These are phyloP conservation scores for Eilema caniola DNA, from an alignment of 2,888 invertebrate species.

Conservation along the genomic window DNA sequence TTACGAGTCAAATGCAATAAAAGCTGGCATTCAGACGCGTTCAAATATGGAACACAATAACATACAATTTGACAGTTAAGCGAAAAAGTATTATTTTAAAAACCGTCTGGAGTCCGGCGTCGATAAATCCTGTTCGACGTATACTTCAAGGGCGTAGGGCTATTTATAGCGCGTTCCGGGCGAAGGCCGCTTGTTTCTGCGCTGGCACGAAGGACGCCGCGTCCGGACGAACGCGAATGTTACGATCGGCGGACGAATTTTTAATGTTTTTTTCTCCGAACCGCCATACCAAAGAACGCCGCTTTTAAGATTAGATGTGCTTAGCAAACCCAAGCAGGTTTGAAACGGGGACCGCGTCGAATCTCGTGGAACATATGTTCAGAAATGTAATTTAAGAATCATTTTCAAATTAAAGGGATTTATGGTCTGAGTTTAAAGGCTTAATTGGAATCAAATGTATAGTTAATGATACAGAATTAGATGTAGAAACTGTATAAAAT, in stretches of 20 bases:
- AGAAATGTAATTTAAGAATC: conserved; percentile 47
- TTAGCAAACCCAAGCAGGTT: conserved; percentile 43
- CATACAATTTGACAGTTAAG: conserved; percentile 43
- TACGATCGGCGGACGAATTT: conserved; percentile 59
- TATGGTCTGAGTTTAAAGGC: conserved; percentile 33
- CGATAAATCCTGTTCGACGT: conserved; percentile 82
- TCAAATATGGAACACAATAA: conserved; percentile 40
- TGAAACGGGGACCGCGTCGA: conserved; percentile 36
- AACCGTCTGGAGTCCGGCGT: conserved; percentile 51
- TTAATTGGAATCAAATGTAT: conserved; percentile 52
- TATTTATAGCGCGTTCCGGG: conserved; percentile 78
- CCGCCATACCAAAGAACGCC: conserved; percentile 58
- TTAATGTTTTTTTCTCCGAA: conserved; percentile 72
- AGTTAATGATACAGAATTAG: conserved; percentile 43
- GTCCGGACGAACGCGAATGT: conserved; percentile 58
- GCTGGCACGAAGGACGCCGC: conserved; percentile 50
- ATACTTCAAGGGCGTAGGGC: conserved; percentile 77
- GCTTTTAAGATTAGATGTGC: conserved; percentile 54
- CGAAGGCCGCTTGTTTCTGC: conserved; percentile 72
- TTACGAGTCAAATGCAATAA: conserved; percentile 35
- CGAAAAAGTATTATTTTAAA: conserved; percentile 45
- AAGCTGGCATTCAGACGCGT: conserved; percentile 30
- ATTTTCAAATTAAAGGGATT: conserved; percentile 50
- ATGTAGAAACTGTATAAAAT: not conserved
- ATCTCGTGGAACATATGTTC: conserved; percentile 40